A percentile compares a stretch with the other conserved stretches of the same genome.
phyloP scores from a whole-genome alignment of 2,888 invertebrate species.

The Drosophila suboccidentalis region DNA sequence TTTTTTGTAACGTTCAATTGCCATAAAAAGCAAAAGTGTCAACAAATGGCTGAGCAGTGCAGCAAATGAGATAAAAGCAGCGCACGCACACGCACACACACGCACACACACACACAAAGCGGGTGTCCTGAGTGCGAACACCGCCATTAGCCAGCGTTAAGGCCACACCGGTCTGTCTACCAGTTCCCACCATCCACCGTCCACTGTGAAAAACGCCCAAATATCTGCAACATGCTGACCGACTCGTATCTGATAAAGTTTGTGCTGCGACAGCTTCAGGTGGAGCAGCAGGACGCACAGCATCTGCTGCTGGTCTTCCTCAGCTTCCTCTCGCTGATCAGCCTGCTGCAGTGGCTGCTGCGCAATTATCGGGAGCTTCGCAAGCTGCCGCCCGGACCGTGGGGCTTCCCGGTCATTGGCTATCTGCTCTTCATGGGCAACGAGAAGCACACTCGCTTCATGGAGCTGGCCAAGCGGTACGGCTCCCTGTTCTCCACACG shows the following conservation, averaged over 20 bases:
- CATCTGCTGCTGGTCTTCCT: conserved; percentile 83
- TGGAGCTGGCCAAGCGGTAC: conserved; percentile 91
- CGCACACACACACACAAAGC: neutral
- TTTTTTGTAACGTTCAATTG: conserved; percentile 3
- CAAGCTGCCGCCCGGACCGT: conserved; percentile 93
- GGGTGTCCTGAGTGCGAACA: neutral
- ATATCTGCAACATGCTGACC: conserved; percentile 56
- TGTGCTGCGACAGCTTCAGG: conserved; percentile 80
- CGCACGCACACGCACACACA: neutral
- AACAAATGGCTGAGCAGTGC: conserved; percentile 65
- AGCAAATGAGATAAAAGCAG: conserved; percentile 21
- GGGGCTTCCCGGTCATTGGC: conserved; percentile 94
- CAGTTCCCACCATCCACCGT: neutral
- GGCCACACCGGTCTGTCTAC: conserved; percentile 1
- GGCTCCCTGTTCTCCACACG: conserved; percentile 93
- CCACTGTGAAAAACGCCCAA: neutral
- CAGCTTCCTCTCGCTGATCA: conserved; percentile 80
- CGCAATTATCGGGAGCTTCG: conserved; percentile 82
- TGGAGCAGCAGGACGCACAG: conserved; percentile 81
- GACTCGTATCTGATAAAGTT: conserved; percentile 84
- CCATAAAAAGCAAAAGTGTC: conserved; percentile 67
- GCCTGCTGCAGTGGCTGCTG: conserved; percentile 84
- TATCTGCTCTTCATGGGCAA: conserved; percentile 93
- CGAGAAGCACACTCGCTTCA: conserved; percentile 91
- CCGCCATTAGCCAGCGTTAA: neutral